phyloP scores from a whole-genome alignment of 2,797 vertebrate species.

The Urosaurus nigricauda region DNA sequence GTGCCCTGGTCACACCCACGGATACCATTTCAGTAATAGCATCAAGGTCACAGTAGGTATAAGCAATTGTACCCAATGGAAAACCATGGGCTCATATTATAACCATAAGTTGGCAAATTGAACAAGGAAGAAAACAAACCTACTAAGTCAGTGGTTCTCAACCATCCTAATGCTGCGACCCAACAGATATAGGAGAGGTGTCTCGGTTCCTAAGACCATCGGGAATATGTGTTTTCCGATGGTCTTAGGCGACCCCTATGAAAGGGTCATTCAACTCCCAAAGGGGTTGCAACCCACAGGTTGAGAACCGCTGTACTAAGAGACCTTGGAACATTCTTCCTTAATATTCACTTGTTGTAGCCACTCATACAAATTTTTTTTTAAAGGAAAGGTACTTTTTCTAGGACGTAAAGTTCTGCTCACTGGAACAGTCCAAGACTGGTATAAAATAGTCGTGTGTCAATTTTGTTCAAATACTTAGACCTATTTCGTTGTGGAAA shows the following conservation, averaged over 20 bases:
- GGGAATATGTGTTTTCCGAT: no score
- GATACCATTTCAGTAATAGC: background rate
- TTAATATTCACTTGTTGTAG: background rate
- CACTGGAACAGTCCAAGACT: background rate
- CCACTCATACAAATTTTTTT: no score
- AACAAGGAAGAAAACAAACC: background rate
- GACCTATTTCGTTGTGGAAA: conserved; percentile 9
- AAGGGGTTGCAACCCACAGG: no score
- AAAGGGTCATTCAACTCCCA: no score
- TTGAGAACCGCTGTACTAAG: no score
- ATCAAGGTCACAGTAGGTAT: background rate
- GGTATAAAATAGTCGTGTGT: background rate
- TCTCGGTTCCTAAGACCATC: no score
- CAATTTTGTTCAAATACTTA: background rate
- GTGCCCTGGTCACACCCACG: background rate
- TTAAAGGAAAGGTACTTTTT: background rate
- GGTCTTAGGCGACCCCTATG: no score
- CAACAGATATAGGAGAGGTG: no score
- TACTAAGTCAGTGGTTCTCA: no score
- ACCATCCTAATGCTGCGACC: no score
- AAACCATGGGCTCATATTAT: background rate
- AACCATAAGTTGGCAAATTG: background rate
- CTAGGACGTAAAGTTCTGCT: background rate
- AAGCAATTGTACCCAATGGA: background rate
- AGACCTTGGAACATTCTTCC: background rate